phyloP scores from a whole-genome alignment of 2,797 vertebrate species.

The Notolepis coatsorum region DNA sequence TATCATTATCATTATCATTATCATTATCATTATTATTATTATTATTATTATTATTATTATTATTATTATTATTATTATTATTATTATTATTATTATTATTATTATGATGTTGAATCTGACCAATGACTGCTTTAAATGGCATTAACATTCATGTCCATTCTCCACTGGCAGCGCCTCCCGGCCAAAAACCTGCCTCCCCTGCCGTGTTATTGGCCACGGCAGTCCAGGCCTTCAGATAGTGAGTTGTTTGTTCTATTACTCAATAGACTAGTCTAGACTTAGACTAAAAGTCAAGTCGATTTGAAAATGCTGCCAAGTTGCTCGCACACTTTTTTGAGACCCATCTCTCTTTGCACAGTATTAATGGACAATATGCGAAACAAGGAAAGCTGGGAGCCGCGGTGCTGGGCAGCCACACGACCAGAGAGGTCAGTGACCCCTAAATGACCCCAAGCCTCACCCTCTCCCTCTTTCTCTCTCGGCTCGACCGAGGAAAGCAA shows the following conservation, averaged over 20 bases:
- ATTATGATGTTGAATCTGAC: background rate
- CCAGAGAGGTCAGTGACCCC: constrained; percentile 96
- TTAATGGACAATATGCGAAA: constrained; percentile 92
- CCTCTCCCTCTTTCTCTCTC: no score
- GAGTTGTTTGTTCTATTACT: constrained; percentile 72
- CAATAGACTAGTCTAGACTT: background rate
- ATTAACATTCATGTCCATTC: background rate
- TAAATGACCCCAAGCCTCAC: no score
- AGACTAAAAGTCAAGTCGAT: background rate
- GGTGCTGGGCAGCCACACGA: constrained; percentile 87
- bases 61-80: no score
- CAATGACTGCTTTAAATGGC: background rate
- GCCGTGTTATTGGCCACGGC: constrained; percentile 87
- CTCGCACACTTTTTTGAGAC: no score
- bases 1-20: no score
- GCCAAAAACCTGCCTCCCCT: constrained; percentile 78
- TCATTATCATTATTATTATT: no score
- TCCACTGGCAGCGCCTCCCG: constrained; percentile 51
- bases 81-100: no score
- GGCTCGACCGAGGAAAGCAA: no score
- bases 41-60: no score
- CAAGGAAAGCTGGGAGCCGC: constrained; percentile 97
- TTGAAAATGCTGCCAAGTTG: background rate
- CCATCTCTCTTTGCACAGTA: constrained; percentile 71
- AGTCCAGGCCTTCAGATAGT: constrained; percentile 92